A percentile compares a stretch with the other conserved stretches of the same genome.
Evolutionary conservation across 37 sponge, comb jelly and placozoan species (phyloP).

Genomic region (Geodia barretti): DNA sequence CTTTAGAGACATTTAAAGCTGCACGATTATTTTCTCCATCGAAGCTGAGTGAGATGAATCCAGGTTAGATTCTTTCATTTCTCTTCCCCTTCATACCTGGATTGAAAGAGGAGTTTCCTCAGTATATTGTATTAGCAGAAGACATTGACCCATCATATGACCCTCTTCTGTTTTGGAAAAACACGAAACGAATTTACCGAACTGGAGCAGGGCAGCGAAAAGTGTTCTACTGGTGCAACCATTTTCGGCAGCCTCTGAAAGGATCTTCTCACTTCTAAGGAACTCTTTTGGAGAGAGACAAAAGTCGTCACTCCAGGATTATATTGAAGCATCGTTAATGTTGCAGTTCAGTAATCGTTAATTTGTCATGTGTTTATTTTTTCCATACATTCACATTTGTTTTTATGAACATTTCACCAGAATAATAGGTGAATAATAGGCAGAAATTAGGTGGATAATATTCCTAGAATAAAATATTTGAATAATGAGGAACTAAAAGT

Average conservation of each 20-base stretch:
- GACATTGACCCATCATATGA: background rate
- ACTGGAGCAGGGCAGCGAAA: background rate
- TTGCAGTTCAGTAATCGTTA: background rate
- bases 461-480: no score
- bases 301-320: background rate
- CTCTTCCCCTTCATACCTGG: background rate
- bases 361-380: no score
- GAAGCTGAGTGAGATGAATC: background rate
- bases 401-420: no score
- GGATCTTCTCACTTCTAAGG: background rate
- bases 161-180: background rate
- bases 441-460: no score
- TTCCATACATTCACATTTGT: no score
- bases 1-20: slow-evolving; percentile 11
- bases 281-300: background rate
- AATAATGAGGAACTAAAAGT: no score
- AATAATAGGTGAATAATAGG: no score
- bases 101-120: background rate
- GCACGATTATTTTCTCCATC: slow-evolving; percentile 5
- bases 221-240: background rate
- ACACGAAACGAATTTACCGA: background rate
- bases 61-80: no score
- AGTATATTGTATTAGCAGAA: background rate
- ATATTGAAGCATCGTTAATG: background rate
- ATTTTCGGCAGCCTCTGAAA: background rate